These are phyloP conservation scores for Capricornis sumatraensis DNA, from an alignment of 2,113 vertebrate species.

Conservation along the genomic window DNA sequence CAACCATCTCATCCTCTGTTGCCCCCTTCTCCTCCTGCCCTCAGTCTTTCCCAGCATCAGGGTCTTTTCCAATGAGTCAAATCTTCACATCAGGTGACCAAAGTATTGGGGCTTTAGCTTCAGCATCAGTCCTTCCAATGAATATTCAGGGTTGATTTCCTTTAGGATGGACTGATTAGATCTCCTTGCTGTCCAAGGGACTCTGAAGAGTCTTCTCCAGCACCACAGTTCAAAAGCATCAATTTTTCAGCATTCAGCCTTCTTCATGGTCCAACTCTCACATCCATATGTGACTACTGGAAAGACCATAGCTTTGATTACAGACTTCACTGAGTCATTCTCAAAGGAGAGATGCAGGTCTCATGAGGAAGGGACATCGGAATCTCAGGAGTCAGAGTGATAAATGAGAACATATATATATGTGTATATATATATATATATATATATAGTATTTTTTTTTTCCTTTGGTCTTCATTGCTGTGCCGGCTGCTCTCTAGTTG, in stretches of 20 bases:
- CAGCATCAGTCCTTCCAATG: background rate
- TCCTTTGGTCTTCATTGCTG: background rate
- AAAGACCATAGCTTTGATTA: background rate
- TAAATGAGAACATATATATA: background rate
- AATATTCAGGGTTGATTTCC: background rate
- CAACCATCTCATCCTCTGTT: background rate
- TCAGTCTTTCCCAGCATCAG: background rate
- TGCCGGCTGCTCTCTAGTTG: background rate
- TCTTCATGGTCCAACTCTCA: background rate
- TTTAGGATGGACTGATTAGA: background rate
- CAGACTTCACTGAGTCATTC: background rate
- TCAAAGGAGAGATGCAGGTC: background rate
- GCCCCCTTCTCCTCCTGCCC: background rate
- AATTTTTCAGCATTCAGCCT: background rate
- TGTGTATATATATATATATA: no score
- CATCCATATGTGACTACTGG: background rate
- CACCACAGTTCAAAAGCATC: background rate
- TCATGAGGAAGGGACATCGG: background rate
- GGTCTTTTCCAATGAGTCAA: background rate
- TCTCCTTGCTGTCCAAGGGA: background rate
- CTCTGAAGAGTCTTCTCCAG: background rate
- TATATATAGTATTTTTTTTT: accelerated
- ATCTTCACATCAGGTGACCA: background rate
- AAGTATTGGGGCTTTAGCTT: background rate
- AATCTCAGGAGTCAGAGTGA: background rate